Conservation (phyloP, 2,888 invertebrate species). For the Coleophora flavipennella region DNA sequence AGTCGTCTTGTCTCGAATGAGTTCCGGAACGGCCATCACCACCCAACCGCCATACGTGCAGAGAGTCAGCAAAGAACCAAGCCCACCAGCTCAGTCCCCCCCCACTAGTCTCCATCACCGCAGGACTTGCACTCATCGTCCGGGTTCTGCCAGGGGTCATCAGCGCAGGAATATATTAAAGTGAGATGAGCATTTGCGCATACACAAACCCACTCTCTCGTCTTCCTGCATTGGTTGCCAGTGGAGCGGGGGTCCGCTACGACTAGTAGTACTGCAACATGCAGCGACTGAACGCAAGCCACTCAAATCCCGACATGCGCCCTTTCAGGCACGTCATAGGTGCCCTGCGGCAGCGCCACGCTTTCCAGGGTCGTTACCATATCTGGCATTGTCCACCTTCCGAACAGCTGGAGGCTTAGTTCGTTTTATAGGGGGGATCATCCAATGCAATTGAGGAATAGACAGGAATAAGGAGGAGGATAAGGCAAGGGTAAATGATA, state of each 20-base stretch:
- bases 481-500: no score
- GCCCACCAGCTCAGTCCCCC: constrained; percentile 7
- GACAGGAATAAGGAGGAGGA: no score
- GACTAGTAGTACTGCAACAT: not conserved
- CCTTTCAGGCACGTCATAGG: not conserved
- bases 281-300: constrained; percentile 1
- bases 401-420: no score
- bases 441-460: no score
- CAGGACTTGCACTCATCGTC: constrained; percentile 5
- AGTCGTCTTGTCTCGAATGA: constrained; percentile 3
- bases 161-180: constrained; percentile 9
- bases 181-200: constrained; percentile 7
- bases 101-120: constrained; percentile 4
- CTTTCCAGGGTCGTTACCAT: not conserved
- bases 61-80: constrained; percentile 3
- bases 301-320: constrained; percentile 1
- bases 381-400: no score
- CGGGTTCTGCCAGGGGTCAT: constrained; percentile 7
- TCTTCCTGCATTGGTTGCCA: not conserved
- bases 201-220: constrained; percentile 8
- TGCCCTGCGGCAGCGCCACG: not conserved
- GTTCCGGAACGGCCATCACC: constrained; percentile 7
- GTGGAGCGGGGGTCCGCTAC: not conserved
- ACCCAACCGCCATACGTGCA: constrained; percentile 8
- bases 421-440: no score